phyloP scores from a whole-genome alignment of 2,113 vertebrate species.

The Dicerorhinus sumatrensis region DNA sequence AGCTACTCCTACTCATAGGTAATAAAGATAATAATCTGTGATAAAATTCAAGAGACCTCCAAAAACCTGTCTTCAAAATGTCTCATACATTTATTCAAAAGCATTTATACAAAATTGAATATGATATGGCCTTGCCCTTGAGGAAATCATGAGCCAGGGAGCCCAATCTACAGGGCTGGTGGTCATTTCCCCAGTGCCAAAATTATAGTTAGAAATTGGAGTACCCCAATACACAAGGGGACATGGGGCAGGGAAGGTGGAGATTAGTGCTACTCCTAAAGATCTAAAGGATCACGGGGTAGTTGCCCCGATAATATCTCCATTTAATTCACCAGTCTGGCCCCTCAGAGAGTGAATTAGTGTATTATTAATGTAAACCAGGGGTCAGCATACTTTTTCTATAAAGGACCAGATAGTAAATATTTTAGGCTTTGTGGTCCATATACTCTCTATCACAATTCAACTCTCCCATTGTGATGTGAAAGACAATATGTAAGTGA shows the following conservation, averaged over 20 bases:
- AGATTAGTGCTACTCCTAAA: neutral
- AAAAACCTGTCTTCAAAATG: slow-evolving; percentile 22
- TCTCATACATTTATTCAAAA: slow-evolving; percentile 18
- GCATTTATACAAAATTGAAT: slow-evolving; percentile 17
- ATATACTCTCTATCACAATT: neutral
- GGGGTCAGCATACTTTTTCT: neutral
- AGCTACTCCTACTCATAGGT: neutral
- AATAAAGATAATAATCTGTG: slow-evolving; percentile 18
- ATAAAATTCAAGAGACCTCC: neutral
- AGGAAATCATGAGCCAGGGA: slow-evolving; percentile 17
- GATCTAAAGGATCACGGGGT: neutral
- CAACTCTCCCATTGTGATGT: neutral
- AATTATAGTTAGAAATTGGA: neutral
- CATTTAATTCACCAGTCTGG: neutral
- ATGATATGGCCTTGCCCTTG: neutral
- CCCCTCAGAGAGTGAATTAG: neutral
- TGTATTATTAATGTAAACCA: neutral
- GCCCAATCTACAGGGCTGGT: neutral
- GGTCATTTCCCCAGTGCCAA: neutral
- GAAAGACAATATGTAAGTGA: neutral
- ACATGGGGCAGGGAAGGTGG: neutral
- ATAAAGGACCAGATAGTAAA: neutral
- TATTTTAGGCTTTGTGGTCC: neutral
- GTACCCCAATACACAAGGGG: neutral
- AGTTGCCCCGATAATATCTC: neutral